Percentiles rank a stretch among this genome's conserved stretches.
Conservation (phyloP, 1,140 invertebrate species). For the Habropoda laboriosa region DNA sequence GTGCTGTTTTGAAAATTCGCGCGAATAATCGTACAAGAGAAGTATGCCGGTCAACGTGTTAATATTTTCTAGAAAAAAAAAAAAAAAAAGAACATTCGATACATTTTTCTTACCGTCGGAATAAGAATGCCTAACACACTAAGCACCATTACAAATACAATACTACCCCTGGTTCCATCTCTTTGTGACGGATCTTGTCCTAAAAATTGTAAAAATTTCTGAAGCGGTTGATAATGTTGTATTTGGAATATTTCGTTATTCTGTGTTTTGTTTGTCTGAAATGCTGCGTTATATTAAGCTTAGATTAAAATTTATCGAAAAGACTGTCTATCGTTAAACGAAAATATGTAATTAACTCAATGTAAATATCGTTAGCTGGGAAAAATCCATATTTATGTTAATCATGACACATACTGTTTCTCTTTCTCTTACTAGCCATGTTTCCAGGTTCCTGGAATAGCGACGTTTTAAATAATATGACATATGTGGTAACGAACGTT, state of each 20-base stretch:
- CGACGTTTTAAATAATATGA: background rate
- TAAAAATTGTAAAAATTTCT: background rate
- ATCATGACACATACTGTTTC: background rate
- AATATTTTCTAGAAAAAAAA: too few relatives aligned
- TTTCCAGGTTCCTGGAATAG: fast-evolving
- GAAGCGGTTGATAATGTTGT: background rate
- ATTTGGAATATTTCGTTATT: background rate
- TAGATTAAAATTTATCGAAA: background rate
- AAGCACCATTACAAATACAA: background rate
- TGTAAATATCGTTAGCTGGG: background rate
- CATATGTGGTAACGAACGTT: background rate
- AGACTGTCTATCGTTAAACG: too few relatives aligned
- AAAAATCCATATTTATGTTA: background rate
- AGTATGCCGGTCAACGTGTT: too few relatives aligned
- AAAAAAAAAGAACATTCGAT: fast-evolving
- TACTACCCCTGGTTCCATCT: background rate
- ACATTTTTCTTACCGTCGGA: background rate
- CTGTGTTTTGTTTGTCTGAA: background rate
- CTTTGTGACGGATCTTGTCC: background rate
- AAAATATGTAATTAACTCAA: background rate
- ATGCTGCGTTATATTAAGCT: background rate
- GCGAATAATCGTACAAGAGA: too few relatives aligned
- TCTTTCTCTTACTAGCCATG: background rate
- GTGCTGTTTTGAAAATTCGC: too few relatives aligned
- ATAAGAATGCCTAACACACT: background rate